Conservation (phyloP, 1,140 invertebrate species). For the Gryllus bimaculatus region DNA sequence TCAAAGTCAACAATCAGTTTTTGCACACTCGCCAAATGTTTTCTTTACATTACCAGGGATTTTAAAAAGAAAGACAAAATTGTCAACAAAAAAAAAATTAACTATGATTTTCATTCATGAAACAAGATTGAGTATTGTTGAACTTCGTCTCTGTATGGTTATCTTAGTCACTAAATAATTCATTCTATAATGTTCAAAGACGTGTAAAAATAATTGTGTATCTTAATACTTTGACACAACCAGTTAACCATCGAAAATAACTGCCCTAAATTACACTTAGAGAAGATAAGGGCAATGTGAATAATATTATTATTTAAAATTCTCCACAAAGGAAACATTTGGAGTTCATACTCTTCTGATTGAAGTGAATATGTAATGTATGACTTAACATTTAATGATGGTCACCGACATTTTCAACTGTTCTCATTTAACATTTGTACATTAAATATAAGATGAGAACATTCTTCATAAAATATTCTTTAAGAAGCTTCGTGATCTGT, state of each 20-base stretch:
- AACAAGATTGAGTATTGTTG: background rate
- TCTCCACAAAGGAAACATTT: too few species aligned
- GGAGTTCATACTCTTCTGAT: too few species aligned
- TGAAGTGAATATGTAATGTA: too few species aligned
- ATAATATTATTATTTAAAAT: too few species aligned
- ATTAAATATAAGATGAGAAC: too few species aligned
- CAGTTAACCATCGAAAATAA: background rate
- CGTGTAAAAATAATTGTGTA: background rate
- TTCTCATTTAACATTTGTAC: too few species aligned
- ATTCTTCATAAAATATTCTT: too few species aligned
- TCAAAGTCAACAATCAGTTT: too few species aligned
- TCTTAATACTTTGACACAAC: background rate
- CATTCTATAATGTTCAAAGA: background rate
- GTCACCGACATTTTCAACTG: too few species aligned
- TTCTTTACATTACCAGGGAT: background rate
- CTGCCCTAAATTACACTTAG: background rate
- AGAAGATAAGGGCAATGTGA: too few species aligned
- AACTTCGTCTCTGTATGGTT: background rate
- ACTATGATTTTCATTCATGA: background rate
- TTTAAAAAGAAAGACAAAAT: background rate
- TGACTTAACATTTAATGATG: too few species aligned
- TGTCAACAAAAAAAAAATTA: background rate
- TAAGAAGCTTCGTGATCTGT: too few species aligned
- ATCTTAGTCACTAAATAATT: background rate
- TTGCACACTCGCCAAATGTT: background rate